Evolutionary conservation across 2,888 invertebrate species (phyloP), one percentile per base, ranked within the genome.

Genomic region (Chouioia cunea): DNA sequence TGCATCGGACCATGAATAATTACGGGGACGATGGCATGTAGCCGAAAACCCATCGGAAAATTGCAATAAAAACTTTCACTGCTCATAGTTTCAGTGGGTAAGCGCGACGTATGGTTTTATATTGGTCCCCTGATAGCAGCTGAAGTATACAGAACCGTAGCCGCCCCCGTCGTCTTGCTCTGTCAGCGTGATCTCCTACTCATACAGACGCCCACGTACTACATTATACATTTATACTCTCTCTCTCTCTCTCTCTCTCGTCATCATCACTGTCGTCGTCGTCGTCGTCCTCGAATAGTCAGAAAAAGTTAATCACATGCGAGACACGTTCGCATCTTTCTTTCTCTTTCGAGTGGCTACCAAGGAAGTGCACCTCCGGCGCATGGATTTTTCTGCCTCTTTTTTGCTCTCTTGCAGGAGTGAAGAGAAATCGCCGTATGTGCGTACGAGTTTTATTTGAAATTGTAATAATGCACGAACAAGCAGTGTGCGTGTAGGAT

Each of bases 241-340:
- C 16, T 47, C 60, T 56, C 65, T 47, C 2, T 14, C 16, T 4
- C 18, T 4, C 10, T 46, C 1, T 53, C 23, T 57, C 36, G 18
- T 52, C 36, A 36, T 36, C 6, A 6, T 10, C 36, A 10, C 18
- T 6, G 36, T 4, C 6, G 1, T 6, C 36, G 36, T 36, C 2
- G 36, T 10, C 22, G 44, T 64, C 43, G n/a, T 48, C 44, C 23
- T 15, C 83, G 77, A 81, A 79, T 83, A 81, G 74, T 78, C 82
- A 75, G 78, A 78, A 82, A 82, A 80, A 74, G 27, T 6, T 27
- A 27, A 27, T 27, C 75, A 74, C 69, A 75, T 63, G 58, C 75
- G 80, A 6, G 74, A 78, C 80, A 78, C 77, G 76, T 81, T 80
- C 50, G 27, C 48, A 63, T 44, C 50, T 59, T 60, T 36, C 48